These are phyloP conservation scores for Hermaeophaga mercurialis DNA, from an alignment of 2,888 invertebrate genomes.

Conservation along the genomic window DNA sequence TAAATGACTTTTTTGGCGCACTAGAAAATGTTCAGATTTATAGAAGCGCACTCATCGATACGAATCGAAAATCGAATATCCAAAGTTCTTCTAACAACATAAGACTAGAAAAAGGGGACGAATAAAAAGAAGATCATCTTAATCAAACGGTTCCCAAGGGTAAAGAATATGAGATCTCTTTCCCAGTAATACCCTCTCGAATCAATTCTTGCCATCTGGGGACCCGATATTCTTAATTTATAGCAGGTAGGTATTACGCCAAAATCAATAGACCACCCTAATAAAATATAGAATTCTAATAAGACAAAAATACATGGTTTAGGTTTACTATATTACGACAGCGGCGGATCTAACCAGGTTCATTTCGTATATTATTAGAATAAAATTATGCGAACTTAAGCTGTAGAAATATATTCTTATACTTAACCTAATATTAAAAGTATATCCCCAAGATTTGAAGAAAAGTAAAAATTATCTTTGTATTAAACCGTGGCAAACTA, in stretches of 20 bases:
- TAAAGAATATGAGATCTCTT: slow-evolving; percentile 25
- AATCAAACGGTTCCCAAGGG: slow-evolving; percentile 27
- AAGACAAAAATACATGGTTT: slow-evolving; percentile 6
- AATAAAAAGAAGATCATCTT: slow-evolving; percentile 27
- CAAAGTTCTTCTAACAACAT: slow-evolving; percentile 14
- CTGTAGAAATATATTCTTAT: too few species aligned
- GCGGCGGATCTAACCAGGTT: too few species aligned
- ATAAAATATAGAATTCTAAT: slow-evolving; percentile 18
- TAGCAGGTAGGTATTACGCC: slow-evolving; percentile 14
- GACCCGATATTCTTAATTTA: slow-evolving; percentile 15
- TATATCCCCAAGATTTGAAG: too few species aligned
- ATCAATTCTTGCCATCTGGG: slow-evolving; percentile 27
- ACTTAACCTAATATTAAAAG: too few species aligned
- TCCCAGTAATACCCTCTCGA: slow-evolving; percentile 20
- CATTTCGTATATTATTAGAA: too few species aligned
- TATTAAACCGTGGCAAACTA: too few species aligned
- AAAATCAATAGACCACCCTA: slow-evolving; percentile 15
- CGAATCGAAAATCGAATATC: background rate
- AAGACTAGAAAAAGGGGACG: slow-evolving; percentile 19
- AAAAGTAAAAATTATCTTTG: too few species aligned
- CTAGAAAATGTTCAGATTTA: background rate
- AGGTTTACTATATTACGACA: too few species aligned
- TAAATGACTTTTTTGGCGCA: too few species aligned
- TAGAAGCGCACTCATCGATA: background rate
- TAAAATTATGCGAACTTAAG: too few species aligned